Evolutionary conservation across 1,140 invertebrate genomes (phyloP).

Genomic region (Drosophila sucinea): DNA sequence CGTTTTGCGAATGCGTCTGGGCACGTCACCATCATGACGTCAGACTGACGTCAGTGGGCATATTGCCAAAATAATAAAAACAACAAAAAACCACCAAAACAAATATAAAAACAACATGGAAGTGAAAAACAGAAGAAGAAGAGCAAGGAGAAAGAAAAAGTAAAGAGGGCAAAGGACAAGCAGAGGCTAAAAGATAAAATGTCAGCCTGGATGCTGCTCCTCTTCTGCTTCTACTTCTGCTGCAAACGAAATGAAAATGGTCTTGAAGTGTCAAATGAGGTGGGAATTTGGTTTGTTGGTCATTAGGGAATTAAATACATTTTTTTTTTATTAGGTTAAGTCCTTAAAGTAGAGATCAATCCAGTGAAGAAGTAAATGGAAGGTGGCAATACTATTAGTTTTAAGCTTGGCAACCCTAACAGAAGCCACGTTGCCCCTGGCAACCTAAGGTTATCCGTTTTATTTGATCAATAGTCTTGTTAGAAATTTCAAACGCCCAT

Average conservation of each 20-base stretch:
- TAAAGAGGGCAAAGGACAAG: constrained; percentile 7
- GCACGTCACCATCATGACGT: constrained; percentile 69
- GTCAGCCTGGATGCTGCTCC: constrained; percentile 16
- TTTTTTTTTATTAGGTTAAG: background rate
- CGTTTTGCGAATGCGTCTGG: background rate
- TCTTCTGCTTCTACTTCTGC: background rate
- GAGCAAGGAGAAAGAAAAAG: background rate
- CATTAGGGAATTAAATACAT: constrained; percentile 9
- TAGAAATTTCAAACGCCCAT: constrained; percentile 28
- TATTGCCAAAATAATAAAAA: constrained; percentile 40
- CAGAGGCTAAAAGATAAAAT: constrained; percentile 14
- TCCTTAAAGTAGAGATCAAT: background rate
- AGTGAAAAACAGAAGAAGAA: background rate
- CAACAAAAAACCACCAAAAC: background rate
- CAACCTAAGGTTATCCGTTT: background rate
- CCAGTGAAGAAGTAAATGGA: background rate
- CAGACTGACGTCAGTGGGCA: constrained; percentile 68
- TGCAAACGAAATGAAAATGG: constrained; percentile 3
- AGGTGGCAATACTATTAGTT: background rate
- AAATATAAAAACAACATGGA: background rate
- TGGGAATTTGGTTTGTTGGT: background rate
- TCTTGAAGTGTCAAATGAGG: constrained; percentile 11
- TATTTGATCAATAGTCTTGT: constrained; percentile 57
- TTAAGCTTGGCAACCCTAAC: background rate
- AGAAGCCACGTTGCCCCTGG: background rate